Conservation (phyloP, 2,113 vertebrate species). For the Gasterosteus aculeatus region DNA sequence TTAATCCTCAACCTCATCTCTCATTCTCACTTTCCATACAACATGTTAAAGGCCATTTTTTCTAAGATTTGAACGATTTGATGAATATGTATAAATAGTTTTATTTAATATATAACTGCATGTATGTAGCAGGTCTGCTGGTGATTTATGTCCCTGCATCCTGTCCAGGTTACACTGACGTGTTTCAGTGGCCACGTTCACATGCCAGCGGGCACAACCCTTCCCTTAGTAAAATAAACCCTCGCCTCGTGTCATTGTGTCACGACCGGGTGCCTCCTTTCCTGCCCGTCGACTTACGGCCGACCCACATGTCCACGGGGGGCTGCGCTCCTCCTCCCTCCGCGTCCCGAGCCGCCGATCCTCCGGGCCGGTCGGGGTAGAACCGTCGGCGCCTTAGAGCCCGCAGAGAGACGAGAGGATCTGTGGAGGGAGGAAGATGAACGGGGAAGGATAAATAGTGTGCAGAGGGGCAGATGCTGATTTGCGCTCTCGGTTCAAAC, state of each 20-base stretch:
- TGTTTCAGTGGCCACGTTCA: constrained; percentile 29
- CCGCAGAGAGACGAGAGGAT: neutral
- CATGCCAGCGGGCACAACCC: constrained; percentile 76
- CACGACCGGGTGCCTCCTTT: constrained; percentile 68
- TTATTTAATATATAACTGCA: too few species aligned
- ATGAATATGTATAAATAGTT: too few species aligned
- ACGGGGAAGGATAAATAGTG: constrained; percentile 28
- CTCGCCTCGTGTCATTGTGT: constrained; percentile 79
- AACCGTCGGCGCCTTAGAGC: neutral
- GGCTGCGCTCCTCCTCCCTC: constrained; percentile 48
- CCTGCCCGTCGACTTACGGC: constrained; percentile 31
- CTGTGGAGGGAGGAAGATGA: constrained; percentile 14
- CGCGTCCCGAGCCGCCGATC: constrained; percentile 60
- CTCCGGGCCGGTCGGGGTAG: neutral
- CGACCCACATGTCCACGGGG: constrained; percentile 36
- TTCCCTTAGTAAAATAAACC: constrained; percentile 78
- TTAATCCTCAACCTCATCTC: neutral
- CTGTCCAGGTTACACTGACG: neutral
- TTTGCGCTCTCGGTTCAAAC: constrained; percentile 19
- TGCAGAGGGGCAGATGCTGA: neutral
- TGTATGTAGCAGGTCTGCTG: neutral
- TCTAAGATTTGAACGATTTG: too few species aligned
- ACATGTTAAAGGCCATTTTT: too few species aligned
- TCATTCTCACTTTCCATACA: neutral
- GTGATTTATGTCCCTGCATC: neutral